Evolutionary conservation across 92 coral and sea anemone genomes (phyloP), one percentile per base, ranked within the genome.

Genomic region (Epizoanthus rinbou): DNA sequence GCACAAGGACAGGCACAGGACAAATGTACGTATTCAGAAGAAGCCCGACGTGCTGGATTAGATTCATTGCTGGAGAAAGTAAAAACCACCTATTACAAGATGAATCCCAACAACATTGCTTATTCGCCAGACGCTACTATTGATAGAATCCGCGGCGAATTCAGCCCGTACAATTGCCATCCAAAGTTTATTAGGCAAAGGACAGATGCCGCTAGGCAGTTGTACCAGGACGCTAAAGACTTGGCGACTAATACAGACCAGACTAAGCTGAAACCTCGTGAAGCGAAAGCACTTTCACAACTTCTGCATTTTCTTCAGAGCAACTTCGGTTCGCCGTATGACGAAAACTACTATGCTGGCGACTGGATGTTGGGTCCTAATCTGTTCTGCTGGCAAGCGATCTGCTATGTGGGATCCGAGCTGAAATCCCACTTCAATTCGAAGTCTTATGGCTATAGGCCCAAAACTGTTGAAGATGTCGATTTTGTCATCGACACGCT

Each of bases 361-460:
- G 99, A 97, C 56, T 97, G 98, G 98, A 86, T 97, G 91, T 85
- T 97, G 47, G 99, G 99, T 1, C 99, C 99, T 0, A 97, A 91
- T 47, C 82, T 90, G 35, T 97, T 94, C 73, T 97, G 99, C 63
- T 86, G 90, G 94, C 98, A 97, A 74, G 86, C 97, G 1, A 92
- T 97, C n/a, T 97, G 99, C 70, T 67, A 31, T 54, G 90, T 94
- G 15, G 99, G 99, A 0, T 41, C 45, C 58, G 99, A 97, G 17
- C 85, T 97, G 15, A 71, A 43, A 19, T 58, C 84, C n/a, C 99
- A 94, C 69, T 97, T 94, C 73, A 92, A 73, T n/a, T 64, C 75
- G 54, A 69, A 80, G 60, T 0, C 72, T 33, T 87, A 66, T 59
- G 98, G 94, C 11, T 90, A 93, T 59, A 81, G 82, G 35, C 99